Evolutionary conservation across 1,140 invertebrate genomes (phyloP).

Genomic region (Goniozus legneri): DNA sequence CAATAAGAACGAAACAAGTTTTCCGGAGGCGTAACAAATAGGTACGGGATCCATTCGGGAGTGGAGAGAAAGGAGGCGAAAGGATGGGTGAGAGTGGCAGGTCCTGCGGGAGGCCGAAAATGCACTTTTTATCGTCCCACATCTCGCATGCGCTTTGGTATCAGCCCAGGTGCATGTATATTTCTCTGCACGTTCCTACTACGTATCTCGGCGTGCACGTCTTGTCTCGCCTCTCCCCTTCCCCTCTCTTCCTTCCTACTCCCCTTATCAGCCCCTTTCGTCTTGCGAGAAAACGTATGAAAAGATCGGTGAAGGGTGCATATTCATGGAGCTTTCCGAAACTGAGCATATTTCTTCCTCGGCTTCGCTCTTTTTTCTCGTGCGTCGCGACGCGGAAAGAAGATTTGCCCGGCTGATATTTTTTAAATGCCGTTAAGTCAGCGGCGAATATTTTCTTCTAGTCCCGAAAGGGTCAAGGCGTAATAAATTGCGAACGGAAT

Average conservation of each 20-base stretch:
- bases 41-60: too few relatives aligned
- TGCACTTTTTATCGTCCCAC: conserved; percentile 37
- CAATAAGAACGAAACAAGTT: too few relatives aligned
- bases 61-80: too few relatives aligned
- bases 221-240: conserved; percentile 2
- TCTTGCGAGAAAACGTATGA: conserved; percentile 18
- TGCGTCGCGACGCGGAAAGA: too few relatives aligned
- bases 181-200: conserved; percentile 32
- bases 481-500: too few relatives aligned
- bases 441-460: neutral
- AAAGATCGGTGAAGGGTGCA: conserved; percentile 17
- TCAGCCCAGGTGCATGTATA: conserved; percentile 30
- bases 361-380: too few relatives aligned
- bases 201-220: conserved; percentile 17
- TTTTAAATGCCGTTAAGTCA: conserved; percentile 1
- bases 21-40: too few relatives aligned
- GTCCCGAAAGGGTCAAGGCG: conserved; percentile 1
- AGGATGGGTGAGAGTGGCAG: too few relatives aligned
- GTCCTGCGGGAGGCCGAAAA: conserved; percentile 27
- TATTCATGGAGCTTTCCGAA: conserved; percentile 18
- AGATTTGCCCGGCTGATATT: conserved; percentile 13
- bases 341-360: too few relatives aligned
- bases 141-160: conserved; percentile 32
- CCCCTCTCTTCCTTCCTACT: conserved; percentile 18
- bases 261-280: too few relatives aligned